Conservation (phyloP, 2,797 vertebrate species). For the Lepus townsendii region DNA sequence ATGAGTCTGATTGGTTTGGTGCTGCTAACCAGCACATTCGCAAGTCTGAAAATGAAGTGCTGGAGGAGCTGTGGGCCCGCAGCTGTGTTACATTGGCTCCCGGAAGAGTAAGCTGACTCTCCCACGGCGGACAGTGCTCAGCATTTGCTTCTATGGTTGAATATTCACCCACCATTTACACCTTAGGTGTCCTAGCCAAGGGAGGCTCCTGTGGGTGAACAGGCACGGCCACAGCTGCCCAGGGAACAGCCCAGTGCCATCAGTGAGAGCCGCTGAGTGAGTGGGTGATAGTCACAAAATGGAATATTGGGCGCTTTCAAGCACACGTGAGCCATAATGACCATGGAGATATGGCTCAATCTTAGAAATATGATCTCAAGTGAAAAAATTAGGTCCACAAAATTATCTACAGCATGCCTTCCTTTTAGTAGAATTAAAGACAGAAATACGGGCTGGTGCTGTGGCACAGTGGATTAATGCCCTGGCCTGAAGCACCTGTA, state of each 20-base stretch:
- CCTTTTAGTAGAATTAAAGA: conserved; percentile 38
- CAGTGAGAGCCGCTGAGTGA: background rate
- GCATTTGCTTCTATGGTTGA: background rate
- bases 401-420: background rate
- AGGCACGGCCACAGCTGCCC: background rate
- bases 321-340: background rate
- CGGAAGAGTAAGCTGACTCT: background rate
- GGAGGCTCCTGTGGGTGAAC: background rate
- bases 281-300: background rate
- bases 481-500: no score
- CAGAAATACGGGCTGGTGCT: background rate
- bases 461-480: no score
- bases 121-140: background rate
- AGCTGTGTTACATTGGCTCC: background rate
- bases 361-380: background rate
- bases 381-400: background rate
- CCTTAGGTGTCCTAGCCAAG: background rate
- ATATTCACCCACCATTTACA: background rate
- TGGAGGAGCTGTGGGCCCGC: background rate
- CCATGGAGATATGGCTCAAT: background rate
- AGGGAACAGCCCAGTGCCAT: background rate
- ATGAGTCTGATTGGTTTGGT: background rate
- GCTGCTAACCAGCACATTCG: background rate
- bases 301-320: background rate
- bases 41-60: background rate